A percentile compares a stretch with the other conserved stretches of the same genome.
phyloP scores from a whole-genome alignment of 2,113 vertebrate species.

The Callipepla squamata region DNA sequence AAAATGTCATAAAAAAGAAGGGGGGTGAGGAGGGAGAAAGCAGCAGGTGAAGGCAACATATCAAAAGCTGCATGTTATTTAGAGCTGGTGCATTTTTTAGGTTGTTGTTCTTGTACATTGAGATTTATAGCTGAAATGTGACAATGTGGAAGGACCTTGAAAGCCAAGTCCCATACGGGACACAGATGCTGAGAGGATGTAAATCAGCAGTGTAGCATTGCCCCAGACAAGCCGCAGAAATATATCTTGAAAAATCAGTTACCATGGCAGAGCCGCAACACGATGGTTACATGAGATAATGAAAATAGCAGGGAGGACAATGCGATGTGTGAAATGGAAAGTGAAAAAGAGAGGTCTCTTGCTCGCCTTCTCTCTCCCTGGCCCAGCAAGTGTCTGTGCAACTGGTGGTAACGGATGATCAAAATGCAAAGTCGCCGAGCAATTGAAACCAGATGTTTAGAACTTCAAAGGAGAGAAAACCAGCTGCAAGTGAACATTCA shows the following conservation, averaged over 20 bases:
- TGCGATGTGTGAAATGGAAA: conserved; percentile 56
- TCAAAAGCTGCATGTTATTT: conserved; percentile 55
- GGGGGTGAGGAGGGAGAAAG: background rate
- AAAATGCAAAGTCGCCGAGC: conserved; percentile 62
- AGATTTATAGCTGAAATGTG: conserved; percentile 69
- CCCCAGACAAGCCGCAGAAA: conserved; percentile 43
- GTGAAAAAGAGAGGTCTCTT: conserved; percentile 51
- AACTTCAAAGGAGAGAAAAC: conserved; percentile 81
- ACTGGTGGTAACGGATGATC: conserved; percentile 74
- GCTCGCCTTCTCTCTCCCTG: background rate
- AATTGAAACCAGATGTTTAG: conserved; percentile 83
- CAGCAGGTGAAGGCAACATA: conserved; percentile 58
- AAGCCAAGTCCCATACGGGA: conserved; percentile 52
- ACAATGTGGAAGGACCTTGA: conserved; percentile 64
- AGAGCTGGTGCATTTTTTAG: conserved; percentile 21
- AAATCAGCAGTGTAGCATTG: conserved; percentile 51
- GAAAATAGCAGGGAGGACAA: conserved; percentile 42
- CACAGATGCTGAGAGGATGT: conserved; percentile 59
- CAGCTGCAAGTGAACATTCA: conserved; percentile 63
- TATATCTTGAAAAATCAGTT: conserved; percentile 61
- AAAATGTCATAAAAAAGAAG: conserved; percentile 45
- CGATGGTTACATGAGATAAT: conserved; percentile 46
- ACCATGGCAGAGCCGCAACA: conserved; percentile 31
- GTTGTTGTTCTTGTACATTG: conserved; percentile 47
- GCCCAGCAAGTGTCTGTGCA: conserved; percentile 49